Evolutionary conservation across 30 jellyfish, hydroid and myxozoan species (phyloP).

Genomic region (Haliclystus octoradiatus): DNA sequence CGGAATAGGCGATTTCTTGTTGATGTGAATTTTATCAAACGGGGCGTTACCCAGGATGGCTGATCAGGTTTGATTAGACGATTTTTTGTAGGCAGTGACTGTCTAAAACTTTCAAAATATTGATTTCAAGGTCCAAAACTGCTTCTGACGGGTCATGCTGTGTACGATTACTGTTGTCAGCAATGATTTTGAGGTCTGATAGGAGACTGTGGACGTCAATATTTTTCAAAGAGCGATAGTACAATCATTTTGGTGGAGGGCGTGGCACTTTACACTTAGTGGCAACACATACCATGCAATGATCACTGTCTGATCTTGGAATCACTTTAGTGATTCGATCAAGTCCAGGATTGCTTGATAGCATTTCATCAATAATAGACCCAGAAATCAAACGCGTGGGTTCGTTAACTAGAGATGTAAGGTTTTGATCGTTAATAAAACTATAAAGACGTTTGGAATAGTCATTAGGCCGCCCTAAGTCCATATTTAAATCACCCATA

Average conservation of each 20-base stretch:
- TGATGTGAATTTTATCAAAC: background rate
- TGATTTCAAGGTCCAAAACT: background rate
- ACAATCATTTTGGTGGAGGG: background rate
- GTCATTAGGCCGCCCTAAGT: background rate
- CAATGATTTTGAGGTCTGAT: background rate
- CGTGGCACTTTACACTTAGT: background rate
- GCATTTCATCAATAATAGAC: background rate
- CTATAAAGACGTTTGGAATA: background rate
- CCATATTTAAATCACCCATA: background rate
- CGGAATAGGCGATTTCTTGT: background rate
- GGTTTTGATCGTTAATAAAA: background rate
- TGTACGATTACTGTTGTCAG: background rate
- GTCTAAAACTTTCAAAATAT: background rate
- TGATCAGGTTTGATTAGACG: background rate
- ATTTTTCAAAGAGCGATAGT: background rate
- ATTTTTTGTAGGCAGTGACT: background rate
- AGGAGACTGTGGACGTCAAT: background rate
- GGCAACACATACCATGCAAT: background rate
- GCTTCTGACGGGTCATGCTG: background rate
- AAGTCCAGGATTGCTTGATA: background rate
- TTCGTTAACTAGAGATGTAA: background rate
- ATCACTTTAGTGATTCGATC: background rate
- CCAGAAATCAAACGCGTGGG: background rate
- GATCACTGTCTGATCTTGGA: background rate
- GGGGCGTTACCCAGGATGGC: constrained; percentile 1